A percentile compares a stretch with the other conserved stretches of the same genome.
Conservation (phyloP, 2,888 invertebrate species). For the Drosophila ustulata region DNA sequence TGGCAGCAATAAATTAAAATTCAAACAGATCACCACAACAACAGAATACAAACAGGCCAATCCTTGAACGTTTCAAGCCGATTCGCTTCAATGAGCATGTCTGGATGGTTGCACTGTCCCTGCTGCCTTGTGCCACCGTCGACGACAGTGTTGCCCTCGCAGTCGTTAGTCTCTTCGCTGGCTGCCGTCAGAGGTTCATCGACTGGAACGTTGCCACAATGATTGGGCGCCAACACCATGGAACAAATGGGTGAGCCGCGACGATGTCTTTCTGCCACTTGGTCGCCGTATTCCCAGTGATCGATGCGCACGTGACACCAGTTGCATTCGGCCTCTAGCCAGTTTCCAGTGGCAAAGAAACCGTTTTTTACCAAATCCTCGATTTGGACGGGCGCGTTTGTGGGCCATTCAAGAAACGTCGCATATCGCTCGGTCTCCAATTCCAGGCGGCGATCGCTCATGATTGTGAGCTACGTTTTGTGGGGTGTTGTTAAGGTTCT, state of each 20-base stretch:
- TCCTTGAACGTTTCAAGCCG: slow-evolving; percentile 89
- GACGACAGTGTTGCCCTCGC: slow-evolving; percentile 52
- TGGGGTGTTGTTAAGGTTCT: slow-evolving; percentile 5
- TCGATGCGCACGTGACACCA: slow-evolving; percentile 90
- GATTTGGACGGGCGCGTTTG: slow-evolving; percentile 62
- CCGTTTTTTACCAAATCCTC: slow-evolving; percentile 86
- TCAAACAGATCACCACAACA: background rate
- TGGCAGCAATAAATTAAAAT: background rate
- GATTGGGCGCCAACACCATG: slow-evolving; percentile 89
- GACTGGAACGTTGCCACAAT: slow-evolving; percentile 89
- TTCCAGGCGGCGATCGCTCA: slow-evolving; percentile 61
- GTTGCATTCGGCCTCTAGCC: slow-evolving; percentile 91
- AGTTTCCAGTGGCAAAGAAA: slow-evolving; percentile 90
- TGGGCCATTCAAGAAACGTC: slow-evolving; percentile 63
- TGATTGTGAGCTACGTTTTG: slow-evolving; percentile 15
- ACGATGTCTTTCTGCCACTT: slow-evolving; percentile 89
- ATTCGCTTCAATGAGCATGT: slow-evolving; percentile 89
- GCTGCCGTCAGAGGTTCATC: background rate
- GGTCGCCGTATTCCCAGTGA: slow-evolving; percentile 91
- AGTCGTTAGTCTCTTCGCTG: slow-evolving; percentile 21
- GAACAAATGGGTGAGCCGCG: slow-evolving; percentile 89
- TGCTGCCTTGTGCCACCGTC: slow-evolving; percentile 46
- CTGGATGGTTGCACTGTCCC: slow-evolving; percentile 64
- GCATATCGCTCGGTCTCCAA: slow-evolving; percentile 55
- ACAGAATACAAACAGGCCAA: slow-evolving; percentile 89